Percentiles rank a stretch among this genome's conserved stretches.
Evolutionary conservation across 2,888 invertebrate species (phyloP).

Genomic region (Eupithecia insigniata): DNA sequence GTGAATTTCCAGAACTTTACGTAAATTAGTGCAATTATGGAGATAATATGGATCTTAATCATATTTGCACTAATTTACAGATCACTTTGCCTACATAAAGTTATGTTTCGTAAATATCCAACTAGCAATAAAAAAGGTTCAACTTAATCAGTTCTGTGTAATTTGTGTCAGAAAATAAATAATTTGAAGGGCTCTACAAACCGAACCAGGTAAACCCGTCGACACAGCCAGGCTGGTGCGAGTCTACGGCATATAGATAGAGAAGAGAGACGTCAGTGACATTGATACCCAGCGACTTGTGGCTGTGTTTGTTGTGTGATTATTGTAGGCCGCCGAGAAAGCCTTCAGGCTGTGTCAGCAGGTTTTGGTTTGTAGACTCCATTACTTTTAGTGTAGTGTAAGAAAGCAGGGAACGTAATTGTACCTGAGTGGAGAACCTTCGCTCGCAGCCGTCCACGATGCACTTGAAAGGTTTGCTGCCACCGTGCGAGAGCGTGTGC

Average conservation of each 20-base stretch:
- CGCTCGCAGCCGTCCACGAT: slow-evolving; percentile 97
- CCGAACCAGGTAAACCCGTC: background rate
- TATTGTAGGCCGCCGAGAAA: background rate
- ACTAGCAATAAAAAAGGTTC: background rate
- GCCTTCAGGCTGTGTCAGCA: background rate
- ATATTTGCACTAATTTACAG: no score
- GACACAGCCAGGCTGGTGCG: background rate
- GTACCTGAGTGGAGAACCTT: slow-evolving; percentile 93
- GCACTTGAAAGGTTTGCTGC: slow-evolving; percentile 97
- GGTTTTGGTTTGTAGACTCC: background rate
- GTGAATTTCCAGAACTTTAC: background rate
- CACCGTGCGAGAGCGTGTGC: slow-evolving; percentile 95
- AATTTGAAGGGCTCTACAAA: background rate
- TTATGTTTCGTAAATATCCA: background rate
- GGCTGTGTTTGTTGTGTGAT: no score
- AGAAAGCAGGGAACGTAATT: slow-evolving; percentile 47
- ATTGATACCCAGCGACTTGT: background rate
- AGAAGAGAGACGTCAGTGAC: background rate
- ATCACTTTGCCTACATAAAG: background rate
- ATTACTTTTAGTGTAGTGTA: background rate
- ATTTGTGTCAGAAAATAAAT: background rate
- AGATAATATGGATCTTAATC: no score
- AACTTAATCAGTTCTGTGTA: background rate
- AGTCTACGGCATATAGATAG: background rate
- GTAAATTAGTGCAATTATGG: no score